Conservation (phyloP, 1,140 invertebrate genomes). For the Tribolium madens region DNA sequence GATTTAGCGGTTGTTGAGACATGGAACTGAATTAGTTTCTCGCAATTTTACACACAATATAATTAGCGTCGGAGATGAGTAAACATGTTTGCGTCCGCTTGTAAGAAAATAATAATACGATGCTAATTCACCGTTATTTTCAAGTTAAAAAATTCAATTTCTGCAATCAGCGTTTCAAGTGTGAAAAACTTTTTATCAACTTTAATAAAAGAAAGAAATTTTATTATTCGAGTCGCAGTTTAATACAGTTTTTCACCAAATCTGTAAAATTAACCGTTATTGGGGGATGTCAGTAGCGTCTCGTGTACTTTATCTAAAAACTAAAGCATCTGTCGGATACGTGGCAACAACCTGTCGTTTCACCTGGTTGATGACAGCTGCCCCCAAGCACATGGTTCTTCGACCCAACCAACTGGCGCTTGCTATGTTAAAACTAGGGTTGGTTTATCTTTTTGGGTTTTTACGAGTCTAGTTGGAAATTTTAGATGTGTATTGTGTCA, state of each 20-base stretch:
- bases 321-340: constrained; percentile 41
- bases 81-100: background rate
- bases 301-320: background rate
- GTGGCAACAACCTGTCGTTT: constrained; percentile 47
- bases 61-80: background rate
- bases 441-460: constrained; percentile 8
- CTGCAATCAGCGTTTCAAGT: constrained; percentile 11
- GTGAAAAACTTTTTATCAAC: constrained; percentile 26
- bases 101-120: background rate
- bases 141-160: constrained; percentile 37
- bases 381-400: constrained; percentile 31
- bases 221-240: constrained; percentile 5
- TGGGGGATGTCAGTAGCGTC: constrained; percentile 1
- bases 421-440: constrained; percentile 22
- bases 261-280: background rate
- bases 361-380: constrained; percentile 45
- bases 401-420: constrained; percentile 32
- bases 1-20: background rate
- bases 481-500: background rate
- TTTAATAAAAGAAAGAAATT: constrained; percentile 13
- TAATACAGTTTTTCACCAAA: constrained; percentile 10
- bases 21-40: constrained; percentile 3
- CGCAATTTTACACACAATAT: background rate
- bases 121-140: background rate
- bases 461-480: background rate